Evolutionary conservation across 2,888 invertebrate genomes (phyloP), one percentile per base, ranked within the genome.

Genomic region (Coronaproctus castanopsis): DNA sequence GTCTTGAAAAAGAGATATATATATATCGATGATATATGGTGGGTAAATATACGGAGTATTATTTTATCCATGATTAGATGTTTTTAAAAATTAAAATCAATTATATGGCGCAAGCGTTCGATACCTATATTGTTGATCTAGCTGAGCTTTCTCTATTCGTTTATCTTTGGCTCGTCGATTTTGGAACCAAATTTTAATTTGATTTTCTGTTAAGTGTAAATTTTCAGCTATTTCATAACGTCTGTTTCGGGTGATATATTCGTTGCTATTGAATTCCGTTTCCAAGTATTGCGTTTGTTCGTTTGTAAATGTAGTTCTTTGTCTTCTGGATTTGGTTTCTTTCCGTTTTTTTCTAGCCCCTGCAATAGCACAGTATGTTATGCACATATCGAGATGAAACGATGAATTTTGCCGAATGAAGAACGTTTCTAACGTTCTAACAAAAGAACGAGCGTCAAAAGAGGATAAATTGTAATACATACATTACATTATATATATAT

Each of bases 61-160:
- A n/a, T n/a, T n/a, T n/a, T n/a, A n/a, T n/a, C n/a, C n/a, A n/a
- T n/a, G n/a, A n/a, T n/a, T n/a, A n/a, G n/a, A n/a, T n/a, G n/a
- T n/a, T n/a, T n/a, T n/a, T n/a, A n/a, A n/a, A n/a, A n/a, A n/a
- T n/a, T n/a, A n/a, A n/a, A n/a, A n/a, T n/a, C n/a, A n/a, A n/a
- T n/a, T n/a, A n/a, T n/a, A n/a, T n/a, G n/a, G n/a, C n/a, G n/a
- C n/a, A n/a, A n/a, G n/a, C n/a, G n/a, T n/a, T n/a, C n/a, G n/a
- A n/a, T n/a, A 91, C 92, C 92, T 83, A 71, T 90, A 89, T 68
- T 92, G 92, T 69, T 92, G 92, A 74, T 95, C 93, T 63, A 92
- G 77, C 66, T 92, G 91, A 0, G 93, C 93, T 69, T 95, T 95
- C 71, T 95, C 93, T 65, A 95, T 90, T 64, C 95, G 77, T 74